These are phyloP conservation scores for Ormyrus labotus DNA, from an alignment of 2,888 invertebrate species.

Conservation along the genomic window DNA sequence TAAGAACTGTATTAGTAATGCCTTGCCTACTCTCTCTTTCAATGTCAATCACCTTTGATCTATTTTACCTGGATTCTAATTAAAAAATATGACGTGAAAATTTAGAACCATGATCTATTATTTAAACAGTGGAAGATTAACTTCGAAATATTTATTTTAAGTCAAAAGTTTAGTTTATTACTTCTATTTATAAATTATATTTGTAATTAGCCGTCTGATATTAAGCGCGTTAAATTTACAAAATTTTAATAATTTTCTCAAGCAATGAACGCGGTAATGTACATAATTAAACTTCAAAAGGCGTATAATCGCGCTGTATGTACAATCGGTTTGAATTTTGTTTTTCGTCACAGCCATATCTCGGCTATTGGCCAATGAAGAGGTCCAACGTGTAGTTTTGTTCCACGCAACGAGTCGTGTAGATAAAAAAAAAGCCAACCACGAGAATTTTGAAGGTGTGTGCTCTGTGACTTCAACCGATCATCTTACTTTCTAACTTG, in stretches of 20 bases:
- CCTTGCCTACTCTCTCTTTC: not conserved
- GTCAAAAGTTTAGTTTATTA: too few relatives aligned
- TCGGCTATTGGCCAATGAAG: slow-evolving; percentile 36
- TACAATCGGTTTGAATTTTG: slow-evolving; percentile 29
- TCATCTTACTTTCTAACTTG: not conserved
- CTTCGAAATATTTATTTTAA: too few relatives aligned
- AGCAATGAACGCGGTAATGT: too few relatives aligned
- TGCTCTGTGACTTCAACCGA: slow-evolving; percentile 3
- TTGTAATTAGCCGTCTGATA: too few relatives aligned
- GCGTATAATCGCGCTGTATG: not conserved
- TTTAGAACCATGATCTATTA: too few relatives aligned
- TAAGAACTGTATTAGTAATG: not conserved
- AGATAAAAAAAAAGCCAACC: slow-evolving; percentile 29
- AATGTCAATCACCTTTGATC: not conserved
- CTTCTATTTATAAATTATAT: too few relatives aligned
- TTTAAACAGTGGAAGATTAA: too few relatives aligned
- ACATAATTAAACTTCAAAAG: not conserved
- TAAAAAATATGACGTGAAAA: too few relatives aligned
- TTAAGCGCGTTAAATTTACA: too few relatives aligned
- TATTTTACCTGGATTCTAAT: too few relatives aligned
- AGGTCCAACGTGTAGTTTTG: slow-evolving; percentile 47
- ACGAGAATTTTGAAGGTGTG: slow-evolving; percentile 19
- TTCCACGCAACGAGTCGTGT: slow-evolving; percentile 1
- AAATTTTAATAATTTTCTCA: too few relatives aligned
- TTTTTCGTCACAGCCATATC: slow-evolving; percentile 41